Evolutionary conservation across 2,797 vertebrate genomes (phyloP).

Genomic region (Cyclura pinguis): DNA sequence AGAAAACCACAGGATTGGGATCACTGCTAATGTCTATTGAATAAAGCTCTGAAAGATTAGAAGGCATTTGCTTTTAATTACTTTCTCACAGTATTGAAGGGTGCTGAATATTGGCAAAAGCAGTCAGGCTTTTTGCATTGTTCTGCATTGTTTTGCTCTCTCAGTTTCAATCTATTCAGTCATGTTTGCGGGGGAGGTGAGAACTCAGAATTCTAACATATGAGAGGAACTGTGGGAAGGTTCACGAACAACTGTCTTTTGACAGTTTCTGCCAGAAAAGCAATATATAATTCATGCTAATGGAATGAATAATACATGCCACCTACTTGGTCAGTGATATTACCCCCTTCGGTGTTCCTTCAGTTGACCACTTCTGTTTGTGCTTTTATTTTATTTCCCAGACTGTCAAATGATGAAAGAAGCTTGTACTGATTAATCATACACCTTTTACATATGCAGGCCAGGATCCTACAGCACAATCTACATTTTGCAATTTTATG

Average conservation of each 20-base stretch:
- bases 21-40: constrained; percentile 45
- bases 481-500: too few relatives aligned
- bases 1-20: constrained; percentile 59
- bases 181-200: background rate
- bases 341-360: background rate
- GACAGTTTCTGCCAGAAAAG: constrained; percentile 19
- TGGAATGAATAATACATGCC: constrained; percentile 6
- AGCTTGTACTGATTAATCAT: background rate
- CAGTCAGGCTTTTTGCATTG: too few relatives aligned
- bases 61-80: constrained; percentile 53
- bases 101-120: background rate
- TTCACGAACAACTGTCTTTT: constrained; percentile 32
- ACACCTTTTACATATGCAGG: background rate
- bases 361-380: background rate
- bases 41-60: constrained; percentile 41
- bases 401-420: background rate
- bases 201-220: background rate
- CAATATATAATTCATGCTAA: constrained; percentile 4
- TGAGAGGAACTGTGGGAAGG: background rate
- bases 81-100: constrained; percentile 17
- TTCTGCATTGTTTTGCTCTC: background rate
- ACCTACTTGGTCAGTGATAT: background rate
- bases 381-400: background rate
- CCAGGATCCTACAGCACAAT: too few relatives aligned
- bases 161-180: constrained; percentile 3